Evolutionary conservation across 2,797 vertebrate genomes (phyloP).

Genomic region (Myiothlypis coronata): DNA sequence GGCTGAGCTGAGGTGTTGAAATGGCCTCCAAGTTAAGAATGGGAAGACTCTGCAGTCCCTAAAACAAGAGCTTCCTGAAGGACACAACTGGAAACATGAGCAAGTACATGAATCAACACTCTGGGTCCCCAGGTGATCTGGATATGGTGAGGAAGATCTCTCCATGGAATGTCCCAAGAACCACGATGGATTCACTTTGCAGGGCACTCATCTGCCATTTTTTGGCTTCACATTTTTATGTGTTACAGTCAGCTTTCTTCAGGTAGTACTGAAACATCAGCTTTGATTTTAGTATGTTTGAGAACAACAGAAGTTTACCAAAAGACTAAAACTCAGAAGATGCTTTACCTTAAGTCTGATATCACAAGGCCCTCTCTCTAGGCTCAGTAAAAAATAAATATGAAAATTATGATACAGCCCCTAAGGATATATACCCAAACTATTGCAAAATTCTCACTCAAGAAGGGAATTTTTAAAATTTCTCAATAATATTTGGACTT

Average conservation of each 20-base stretch:
- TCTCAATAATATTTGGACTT: neutral
- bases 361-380: neutral
- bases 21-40: neutral
- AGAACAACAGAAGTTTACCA: neutral
- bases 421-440: neutral
- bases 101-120: neutral
- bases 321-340: neutral
- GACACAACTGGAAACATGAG: neutral
- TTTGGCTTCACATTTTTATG: neutral
- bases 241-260: neutral
- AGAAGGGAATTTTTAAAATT: neutral
- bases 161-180: neutral
- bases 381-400: neutral
- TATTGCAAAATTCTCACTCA: neutral
- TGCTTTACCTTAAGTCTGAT: neutral
- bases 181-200: neutral
- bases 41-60: no score
- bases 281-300: neutral
- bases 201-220: neutral
- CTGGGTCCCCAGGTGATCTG: rapidly evolving
- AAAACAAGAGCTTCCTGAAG: neutral
- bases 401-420: neutral
- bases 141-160: neutral
- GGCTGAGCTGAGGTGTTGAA: neutral
- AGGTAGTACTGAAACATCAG: neutral